Percentiles rank a stretch among this genome's conserved stretches.
Evolutionary conservation across 2,113 vertebrate species (phyloP).

Genomic region (Zapornia atra): DNA sequence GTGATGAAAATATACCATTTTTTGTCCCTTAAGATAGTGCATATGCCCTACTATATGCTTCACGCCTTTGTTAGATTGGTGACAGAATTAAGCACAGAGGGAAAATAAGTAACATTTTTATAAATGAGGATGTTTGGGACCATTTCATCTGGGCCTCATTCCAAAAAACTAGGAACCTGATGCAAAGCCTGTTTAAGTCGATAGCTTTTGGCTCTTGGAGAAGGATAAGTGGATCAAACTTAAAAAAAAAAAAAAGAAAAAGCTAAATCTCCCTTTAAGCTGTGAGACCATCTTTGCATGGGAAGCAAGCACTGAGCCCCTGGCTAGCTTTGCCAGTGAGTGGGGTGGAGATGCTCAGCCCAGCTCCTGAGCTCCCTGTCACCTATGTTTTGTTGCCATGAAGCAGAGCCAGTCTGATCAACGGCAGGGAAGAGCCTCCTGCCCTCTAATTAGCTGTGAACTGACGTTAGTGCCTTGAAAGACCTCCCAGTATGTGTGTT

Average conservation of each 20-base stretch:
- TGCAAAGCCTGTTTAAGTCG: background rate
- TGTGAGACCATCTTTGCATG: accelerated
- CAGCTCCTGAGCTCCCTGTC: background rate
- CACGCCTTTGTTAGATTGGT: background rate
- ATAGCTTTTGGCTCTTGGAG: background rate
- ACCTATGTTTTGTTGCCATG: background rate
- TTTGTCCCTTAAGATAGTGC: background rate
- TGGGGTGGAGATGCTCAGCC: background rate
- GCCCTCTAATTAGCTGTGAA: background rate
- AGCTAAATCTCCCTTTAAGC: background rate
- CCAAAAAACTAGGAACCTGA: background rate
- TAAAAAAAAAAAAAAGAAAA: background rate
- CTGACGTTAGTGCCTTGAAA: background rate
- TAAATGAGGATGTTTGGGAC: background rate
- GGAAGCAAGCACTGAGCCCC: background rate
- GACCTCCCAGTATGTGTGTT: accelerated
- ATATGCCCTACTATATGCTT: background rate
- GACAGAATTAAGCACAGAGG: background rate
- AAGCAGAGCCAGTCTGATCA: background rate
- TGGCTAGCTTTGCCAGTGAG: accelerated
- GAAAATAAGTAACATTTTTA: background rate
- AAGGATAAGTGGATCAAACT: background rate
- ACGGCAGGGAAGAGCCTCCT: background rate
- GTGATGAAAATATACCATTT: background rate
- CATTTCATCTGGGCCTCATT: background rate